Evolutionary conservation across 1,140 invertebrate genomes (phyloP).

Genomic region (Orius insidiosus): DNA sequence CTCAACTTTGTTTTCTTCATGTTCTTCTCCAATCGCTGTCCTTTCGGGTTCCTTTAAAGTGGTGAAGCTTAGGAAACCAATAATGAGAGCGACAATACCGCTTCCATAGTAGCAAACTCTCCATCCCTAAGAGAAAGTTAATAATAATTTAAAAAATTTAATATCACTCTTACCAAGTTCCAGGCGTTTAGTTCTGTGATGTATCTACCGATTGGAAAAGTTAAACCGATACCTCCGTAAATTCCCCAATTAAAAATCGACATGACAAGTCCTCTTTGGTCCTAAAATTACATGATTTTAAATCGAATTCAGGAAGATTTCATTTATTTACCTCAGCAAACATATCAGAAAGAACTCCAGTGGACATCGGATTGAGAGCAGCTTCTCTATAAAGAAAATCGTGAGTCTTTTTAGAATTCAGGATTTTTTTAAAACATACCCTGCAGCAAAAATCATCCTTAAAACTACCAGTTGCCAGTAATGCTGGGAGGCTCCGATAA

Average conservation of each 20-base stretch:
- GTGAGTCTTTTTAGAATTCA: too few relatives aligned
- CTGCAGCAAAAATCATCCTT: conserved; percentile 70
- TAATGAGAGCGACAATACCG: conserved; percentile 59
- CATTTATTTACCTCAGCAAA: conserved; percentile 43
- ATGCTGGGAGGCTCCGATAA: conserved; percentile 64
- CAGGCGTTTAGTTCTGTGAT: conserved; percentile 60
- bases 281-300: conserved; percentile 25
- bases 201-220: conserved; percentile 79
- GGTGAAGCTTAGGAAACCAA: conserved; percentile 52
- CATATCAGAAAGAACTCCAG: conserved; percentile 68
- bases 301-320: too few relatives aligned
- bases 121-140: conserved; percentile 50
- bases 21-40: conserved; percentile 50
- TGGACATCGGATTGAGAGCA: conserved; percentile 76
- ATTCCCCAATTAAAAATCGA: conserved; percentile 94
- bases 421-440: conserved; percentile 30
- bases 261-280: conserved; percentile 69
- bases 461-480: conserved; percentile 82
- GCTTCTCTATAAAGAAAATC: conserved; percentile 44
- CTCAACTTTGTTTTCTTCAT: conserved; percentile 23
- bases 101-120: conserved; percentile 69
- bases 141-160: not conserved
- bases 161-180: conserved; percentile 38
- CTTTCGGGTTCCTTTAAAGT: conserved; percentile 62
- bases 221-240: conserved; percentile 83